A percentile compares a stretch with the other conserved stretches of the same genome.
Conservation (phyloP, 2,888 invertebrate species). For the Ectemnius lituratus region DNA sequence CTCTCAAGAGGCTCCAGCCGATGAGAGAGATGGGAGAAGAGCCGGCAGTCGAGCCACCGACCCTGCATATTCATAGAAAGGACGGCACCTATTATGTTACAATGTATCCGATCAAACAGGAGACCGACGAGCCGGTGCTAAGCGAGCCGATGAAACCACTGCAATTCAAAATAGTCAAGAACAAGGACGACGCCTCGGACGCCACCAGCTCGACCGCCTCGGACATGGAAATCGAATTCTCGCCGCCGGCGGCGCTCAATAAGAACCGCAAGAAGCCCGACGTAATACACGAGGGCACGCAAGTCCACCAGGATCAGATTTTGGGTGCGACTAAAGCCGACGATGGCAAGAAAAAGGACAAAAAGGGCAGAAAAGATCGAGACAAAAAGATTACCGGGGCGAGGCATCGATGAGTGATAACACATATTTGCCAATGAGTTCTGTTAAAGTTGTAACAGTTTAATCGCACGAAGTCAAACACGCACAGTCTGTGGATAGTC, state of each 20-base stretch:
- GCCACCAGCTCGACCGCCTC: conserved; percentile 72
- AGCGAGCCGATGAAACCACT: conserved; percentile 72
- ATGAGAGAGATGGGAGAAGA: conserved; percentile 47
- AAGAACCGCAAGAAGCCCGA: conserved; percentile 71
- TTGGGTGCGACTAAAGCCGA: conserved; percentile 62
- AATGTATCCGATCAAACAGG: conserved; percentile 75
- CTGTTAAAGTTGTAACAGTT: too few species aligned
- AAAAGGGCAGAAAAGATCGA: conserved; percentile 32
- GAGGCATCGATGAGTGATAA: too few species aligned
- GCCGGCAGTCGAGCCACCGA: conserved; percentile 68
- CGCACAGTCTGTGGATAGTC: too few species aligned
- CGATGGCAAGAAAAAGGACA: conserved; percentile 41
- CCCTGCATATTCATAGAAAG: conserved; percentile 72
- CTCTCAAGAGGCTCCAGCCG: conserved; percentile 38
- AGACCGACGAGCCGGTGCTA: conserved; percentile 61
- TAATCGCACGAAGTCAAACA: too few species aligned
- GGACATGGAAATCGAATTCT: conserved; percentile 77
- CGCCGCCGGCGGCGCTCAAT: conserved; percentile 74
- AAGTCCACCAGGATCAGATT: conserved; percentile 74
- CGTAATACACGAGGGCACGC: conserved; percentile 73
- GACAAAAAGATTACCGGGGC: conserved; percentile 1
- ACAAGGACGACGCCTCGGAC: conserved; percentile 66
- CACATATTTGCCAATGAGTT: too few species aligned
- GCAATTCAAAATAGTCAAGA: conserved; percentile 73
- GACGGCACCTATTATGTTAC: conserved; percentile 75